A percentile compares a stretch with the other conserved stretches of the same genome.
Conservation (phyloP, 35 echinoderm and acorn worm genomes). For the Ptychodera flava region DNA sequence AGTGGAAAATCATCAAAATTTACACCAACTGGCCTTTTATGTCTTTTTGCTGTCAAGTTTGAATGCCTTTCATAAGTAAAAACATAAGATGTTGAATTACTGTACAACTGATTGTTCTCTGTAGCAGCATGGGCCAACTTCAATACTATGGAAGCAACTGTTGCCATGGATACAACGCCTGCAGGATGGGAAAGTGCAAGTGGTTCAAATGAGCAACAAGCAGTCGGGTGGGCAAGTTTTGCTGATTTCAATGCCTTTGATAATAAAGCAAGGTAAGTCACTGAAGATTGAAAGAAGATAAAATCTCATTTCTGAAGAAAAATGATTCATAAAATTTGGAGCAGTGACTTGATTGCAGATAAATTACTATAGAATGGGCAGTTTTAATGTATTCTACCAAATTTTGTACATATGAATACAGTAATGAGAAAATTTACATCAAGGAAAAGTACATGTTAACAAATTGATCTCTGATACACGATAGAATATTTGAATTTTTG, state of each 20-base stretch:
- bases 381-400: background rate
- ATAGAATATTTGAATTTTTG: too few species aligned
- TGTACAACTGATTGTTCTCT: too few species aligned
- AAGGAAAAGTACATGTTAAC: background rate
- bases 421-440: background rate
- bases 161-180: slow-evolving; percentile 92
- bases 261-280: background rate
- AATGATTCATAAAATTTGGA: background rate
- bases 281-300: background rate
- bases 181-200: slow-evolving; percentile 44
- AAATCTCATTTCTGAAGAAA: background rate
- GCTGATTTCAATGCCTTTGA: slow-evolving; percentile 59
- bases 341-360: background rate
- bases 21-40: too few species aligned
- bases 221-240: slow-evolving; percentile 92
- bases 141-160: slow-evolving; percentile 60
- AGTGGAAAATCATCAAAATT: too few species aligned
- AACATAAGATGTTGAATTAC: too few species aligned
- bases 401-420: background rate
- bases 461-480: too few species aligned
- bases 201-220: slow-evolving; percentile 24
- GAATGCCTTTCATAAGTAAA: too few species aligned
- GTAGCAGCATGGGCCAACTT: slow-evolving; percentile 88
- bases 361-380: background rate
- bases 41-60: too few species aligned